Evolutionary conservation across 2,113 vertebrate species (phyloP).

Genomic region (Sitta europaea): DNA sequence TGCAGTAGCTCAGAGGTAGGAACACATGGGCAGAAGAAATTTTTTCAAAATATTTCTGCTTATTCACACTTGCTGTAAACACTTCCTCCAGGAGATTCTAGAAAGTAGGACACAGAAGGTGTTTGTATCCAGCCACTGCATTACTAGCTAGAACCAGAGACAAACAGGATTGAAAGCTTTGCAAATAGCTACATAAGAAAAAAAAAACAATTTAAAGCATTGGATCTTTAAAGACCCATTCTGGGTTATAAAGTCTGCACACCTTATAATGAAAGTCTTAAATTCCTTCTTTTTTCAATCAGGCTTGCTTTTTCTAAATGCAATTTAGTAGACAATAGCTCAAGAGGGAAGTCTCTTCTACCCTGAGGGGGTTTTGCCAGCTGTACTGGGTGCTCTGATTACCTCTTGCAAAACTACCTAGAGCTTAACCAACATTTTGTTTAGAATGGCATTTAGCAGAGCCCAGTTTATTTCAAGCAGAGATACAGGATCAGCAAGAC

Average conservation of each 20-base stretch:
- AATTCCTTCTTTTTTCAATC: not conserved
- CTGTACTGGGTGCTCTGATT: not conserved
- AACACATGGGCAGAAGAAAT: not conserved
- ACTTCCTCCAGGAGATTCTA: conserved; percentile 40
- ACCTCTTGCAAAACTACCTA: not conserved
- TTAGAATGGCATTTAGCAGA: not conserved
- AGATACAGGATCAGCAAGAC: not conserved
- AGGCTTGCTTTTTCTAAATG: not conserved
- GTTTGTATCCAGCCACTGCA: conserved; percentile 23
- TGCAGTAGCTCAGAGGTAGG: not conserved
- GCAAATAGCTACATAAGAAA: not conserved
- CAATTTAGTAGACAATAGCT: not conserved
- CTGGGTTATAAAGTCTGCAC: not conserved
- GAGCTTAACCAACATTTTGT: not conserved
- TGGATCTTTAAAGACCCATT: conserved; percentile 4
- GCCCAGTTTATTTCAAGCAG: not conserved
- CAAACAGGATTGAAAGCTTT: not conserved
- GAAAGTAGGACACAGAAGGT: conserved; percentile 57
- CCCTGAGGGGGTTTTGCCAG: not conserved
- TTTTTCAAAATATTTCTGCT: conserved; percentile 41
- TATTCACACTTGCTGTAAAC: conserved; percentile 56
- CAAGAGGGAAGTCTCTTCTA: not conserved
- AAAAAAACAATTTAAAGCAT: conserved; percentile 5
- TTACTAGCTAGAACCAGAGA: not conserved
- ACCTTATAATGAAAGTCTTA: not conserved